A percentile compares a stretch with the other conserved stretches of the same genome.
Conservation (phyloP, 2,888 invertebrate species). For the Microctonus brassicae region DNA sequence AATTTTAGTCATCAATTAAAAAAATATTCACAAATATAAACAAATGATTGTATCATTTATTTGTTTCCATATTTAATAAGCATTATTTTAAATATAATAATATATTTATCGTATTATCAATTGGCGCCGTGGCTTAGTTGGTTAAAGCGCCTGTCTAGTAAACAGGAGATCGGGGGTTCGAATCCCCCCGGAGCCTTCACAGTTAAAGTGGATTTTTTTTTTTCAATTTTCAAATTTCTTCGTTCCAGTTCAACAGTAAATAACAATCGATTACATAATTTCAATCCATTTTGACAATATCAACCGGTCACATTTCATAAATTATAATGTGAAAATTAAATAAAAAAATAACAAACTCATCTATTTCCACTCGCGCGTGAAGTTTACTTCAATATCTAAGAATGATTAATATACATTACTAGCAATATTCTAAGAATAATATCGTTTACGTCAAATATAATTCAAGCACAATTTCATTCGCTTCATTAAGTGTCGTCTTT, state of each 20-base stretch:
- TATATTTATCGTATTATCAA: no score
- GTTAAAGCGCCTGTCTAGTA: conserved; percentile 82
- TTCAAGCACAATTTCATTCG: no score
- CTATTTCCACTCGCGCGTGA: neutral
- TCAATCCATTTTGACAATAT: neutral
- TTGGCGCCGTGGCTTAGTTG: conserved; percentile 82
- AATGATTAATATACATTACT: neutral
- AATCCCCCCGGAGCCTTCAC: conserved; percentile 75
- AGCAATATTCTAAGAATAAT: neutral
- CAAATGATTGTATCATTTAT: neutral
- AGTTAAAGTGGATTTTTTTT: conserved; percentile 26
- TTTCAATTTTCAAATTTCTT: neutral
- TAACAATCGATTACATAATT: neutral
- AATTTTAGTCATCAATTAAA: neutral
- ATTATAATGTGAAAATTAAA: neutral
- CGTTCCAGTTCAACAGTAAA: neutral
- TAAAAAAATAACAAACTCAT: neutral
- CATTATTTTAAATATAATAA: no score
- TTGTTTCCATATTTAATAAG: no score
- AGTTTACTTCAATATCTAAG: neutral
- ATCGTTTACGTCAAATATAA: no score
- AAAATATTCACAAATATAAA: no score
- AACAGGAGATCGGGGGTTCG: conserved; percentile 80
- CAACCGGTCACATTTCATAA: neutral
- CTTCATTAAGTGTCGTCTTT: no score